Evolutionary conservation across 2,113 vertebrate genomes (phyloP).

Genomic region (Callocephalon fimbriatum): DNA sequence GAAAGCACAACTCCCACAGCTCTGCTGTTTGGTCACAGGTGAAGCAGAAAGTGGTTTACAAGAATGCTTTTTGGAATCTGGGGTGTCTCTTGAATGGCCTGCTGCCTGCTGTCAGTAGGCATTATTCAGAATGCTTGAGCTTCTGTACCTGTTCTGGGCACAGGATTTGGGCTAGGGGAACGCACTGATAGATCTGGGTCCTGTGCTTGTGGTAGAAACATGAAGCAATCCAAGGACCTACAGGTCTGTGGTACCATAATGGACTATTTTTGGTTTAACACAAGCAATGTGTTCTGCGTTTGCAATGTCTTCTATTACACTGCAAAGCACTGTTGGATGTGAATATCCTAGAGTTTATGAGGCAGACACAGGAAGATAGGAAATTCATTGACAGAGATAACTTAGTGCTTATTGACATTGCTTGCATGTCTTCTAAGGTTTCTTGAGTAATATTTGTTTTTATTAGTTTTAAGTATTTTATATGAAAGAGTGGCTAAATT

Average conservation of each 20-base stretch:
- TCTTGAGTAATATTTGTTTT: background rate
- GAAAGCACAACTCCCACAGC: fast-evolving
- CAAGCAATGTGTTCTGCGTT: background rate
- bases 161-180: background rate
- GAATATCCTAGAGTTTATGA: background rate
- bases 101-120: background rate
- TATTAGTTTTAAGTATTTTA: background rate
- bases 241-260: background rate
- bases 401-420: background rate
- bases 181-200: background rate
- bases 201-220: background rate
- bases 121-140: background rate
- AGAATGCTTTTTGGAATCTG: background rate
- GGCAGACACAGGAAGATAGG: background rate
- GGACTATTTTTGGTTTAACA: background rate
- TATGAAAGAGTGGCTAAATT: background rate
- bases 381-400: background rate
- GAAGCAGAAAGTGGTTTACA: background rate
- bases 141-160: background rate
- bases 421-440: background rate
- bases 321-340: background rate
- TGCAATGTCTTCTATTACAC: background rate
- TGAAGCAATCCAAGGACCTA: background rate
- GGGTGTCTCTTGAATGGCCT: background rate
- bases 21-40: background rate